Conservation (phyloP, 2,888 invertebrate genomes). For the Beris chalybata region DNA sequence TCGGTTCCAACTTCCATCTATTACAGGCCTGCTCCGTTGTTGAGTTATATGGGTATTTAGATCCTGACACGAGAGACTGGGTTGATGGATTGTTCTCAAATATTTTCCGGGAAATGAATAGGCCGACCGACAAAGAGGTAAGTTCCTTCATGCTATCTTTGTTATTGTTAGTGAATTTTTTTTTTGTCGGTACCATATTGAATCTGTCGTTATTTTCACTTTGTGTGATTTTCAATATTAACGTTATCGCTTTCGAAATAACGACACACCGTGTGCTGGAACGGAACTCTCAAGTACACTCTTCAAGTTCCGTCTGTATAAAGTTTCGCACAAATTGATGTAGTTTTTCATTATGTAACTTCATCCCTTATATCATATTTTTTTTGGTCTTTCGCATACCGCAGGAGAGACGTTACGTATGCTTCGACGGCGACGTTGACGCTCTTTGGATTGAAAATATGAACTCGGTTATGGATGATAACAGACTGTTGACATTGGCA, state of each 20-base stretch:
- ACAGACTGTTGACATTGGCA: slow-evolving; percentile 83
- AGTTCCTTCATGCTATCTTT: slow-evolving; percentile 36
- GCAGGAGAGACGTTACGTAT: slow-evolving; percentile 77
- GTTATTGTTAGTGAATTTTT: too few species aligned
- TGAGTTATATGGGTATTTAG: slow-evolving; percentile 86
- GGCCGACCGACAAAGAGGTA: slow-evolving; percentile 61
- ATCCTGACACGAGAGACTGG: slow-evolving; percentile 88
- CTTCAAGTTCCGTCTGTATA: too few species aligned
- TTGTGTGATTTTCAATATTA: too few species aligned
- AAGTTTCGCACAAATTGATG: too few species aligned
- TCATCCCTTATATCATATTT: too few species aligned
- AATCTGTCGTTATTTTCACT: too few species aligned
- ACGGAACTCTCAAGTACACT: not conserved
- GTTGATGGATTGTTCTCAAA: slow-evolving; percentile 88
- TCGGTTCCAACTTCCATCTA: not conserved
- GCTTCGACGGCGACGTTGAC: slow-evolving; percentile 94
- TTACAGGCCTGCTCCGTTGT: slow-evolving; percentile 79
- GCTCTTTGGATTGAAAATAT: slow-evolving; percentile 96
- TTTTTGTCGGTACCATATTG: too few species aligned
- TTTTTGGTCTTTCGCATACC: not conserved
- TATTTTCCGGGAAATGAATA: slow-evolving; percentile 90
- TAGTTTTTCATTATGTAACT: too few species aligned
- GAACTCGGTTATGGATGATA: slow-evolving; percentile 97
- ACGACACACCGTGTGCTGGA: not conserved
- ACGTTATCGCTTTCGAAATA: slow-evolving; percentile 2